Evolutionary conservation across 1,140 invertebrate genomes (phyloP), one percentile per base, ranked within the genome.

Genomic region (Temnothorax nylanderi): DNA sequence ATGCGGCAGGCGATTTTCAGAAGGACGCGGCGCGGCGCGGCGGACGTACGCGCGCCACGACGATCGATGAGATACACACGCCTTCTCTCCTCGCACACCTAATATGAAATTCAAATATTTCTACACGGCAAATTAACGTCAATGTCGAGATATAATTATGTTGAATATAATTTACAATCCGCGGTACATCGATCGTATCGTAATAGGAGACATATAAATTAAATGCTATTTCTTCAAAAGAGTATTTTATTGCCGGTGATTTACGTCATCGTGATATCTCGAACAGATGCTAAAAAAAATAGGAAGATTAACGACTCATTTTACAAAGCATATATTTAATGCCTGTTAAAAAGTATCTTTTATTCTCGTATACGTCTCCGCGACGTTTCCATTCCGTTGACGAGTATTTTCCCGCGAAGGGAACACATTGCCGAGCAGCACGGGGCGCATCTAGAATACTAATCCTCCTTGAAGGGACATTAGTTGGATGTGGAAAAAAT

Each of bases 21-120:
- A 74, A 60, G 44, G 80, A 82, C 54, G 3, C 44, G 26, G 26
- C 26, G 26, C 37, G 37, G 37, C 37, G 37, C 26, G 51, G 8
- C 26, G 26, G 37, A 54, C n/a, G 47, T 41, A 54, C 8, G 26
- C 18, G 26, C 26, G 26, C 26, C 26, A 41, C 5, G 4, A 47
- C 69, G 69, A 84, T 81, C 64, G 47, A 69, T 69, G 41, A 75
- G 26, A 72, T 21, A 49, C 11, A 32, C 16, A 0, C 37, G 18
- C 51, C 34, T 67, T 41, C 37, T 26, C n/a, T 58, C 13, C 2
- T 16, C 16, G 16, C 51, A 6, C 1, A 26, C 13, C 18, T 47
- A 18, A n/a, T 74, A 74, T 74, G 54, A 82, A 58, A 72, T 82
- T 72, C 41, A 75, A 75, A 84, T 75, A 71, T 84, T 49, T 34